phyloP scores from a whole-genome alignment of 2,888 invertebrate genomes.

The Keiferia lycopersicella region DNA sequence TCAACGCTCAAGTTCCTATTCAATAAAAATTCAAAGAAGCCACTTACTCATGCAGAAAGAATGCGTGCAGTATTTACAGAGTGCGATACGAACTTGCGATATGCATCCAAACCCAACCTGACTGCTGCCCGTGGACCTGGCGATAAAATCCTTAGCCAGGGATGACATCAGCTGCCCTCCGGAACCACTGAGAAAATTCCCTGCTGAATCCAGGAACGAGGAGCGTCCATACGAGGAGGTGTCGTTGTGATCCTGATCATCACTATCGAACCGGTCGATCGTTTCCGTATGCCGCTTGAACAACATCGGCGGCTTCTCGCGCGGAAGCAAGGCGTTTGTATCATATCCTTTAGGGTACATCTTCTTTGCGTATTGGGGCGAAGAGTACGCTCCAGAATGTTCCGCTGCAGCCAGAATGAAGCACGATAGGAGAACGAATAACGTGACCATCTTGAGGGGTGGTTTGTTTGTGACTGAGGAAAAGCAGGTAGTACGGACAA shows the following conservation, averaged over 20 bases:
- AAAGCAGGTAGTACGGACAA: conserved; percentile 58
- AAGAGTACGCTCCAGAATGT: conserved; percentile 77
- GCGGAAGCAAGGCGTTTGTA: conserved; percentile 59
- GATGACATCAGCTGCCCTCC: conserved; percentile 80
- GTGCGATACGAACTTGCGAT: conserved; percentile 77
- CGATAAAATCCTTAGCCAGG: conserved; percentile 85
- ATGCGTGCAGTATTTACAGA: conserved; percentile 56
- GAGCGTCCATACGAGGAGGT: conserved; percentile 51
- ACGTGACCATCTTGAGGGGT: conserved; percentile 57
- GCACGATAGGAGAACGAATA: conserved; percentile 49
- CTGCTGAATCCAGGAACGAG: conserved; percentile 65
- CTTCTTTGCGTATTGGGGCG: conserved; percentile 77
- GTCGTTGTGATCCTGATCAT: conserved; percentile 23
- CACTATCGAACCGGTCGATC: conserved; percentile 56
- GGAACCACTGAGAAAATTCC: conserved; percentile 67
- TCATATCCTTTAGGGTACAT: conserved; percentile 68
- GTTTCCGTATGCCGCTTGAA: conserved; percentile 52
- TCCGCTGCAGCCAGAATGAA: conserved; percentile 49
- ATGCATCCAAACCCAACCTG: conserved; percentile 84
- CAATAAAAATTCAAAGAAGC: conserved; percentile 33
- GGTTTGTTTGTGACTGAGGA: conserved; percentile 37
- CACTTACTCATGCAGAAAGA: conserved; percentile 39
- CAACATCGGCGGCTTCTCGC: conserved; percentile 53
- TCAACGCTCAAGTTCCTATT: not conserved
- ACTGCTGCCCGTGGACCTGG: conserved; percentile 85